These are phyloP conservation scores for Sphaerodactylus townsendi DNA, from an alignment of 2,113 vertebrate genomes.

Conservation along the genomic window DNA sequence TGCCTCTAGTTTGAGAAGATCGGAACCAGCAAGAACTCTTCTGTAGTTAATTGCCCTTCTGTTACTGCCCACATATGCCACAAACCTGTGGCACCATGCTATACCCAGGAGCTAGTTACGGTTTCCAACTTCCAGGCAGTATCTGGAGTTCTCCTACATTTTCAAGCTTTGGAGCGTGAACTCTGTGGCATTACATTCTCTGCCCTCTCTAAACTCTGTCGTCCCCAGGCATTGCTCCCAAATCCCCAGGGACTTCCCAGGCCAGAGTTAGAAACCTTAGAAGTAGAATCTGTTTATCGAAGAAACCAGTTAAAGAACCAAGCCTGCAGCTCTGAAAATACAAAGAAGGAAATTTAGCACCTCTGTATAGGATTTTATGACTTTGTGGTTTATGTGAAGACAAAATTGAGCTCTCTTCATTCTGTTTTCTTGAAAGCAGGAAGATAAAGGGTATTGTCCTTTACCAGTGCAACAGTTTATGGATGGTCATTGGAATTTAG, in stretches of 20 bases:
- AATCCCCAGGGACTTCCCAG: no score
- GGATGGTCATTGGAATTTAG: background rate
- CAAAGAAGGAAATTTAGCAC: background rate
- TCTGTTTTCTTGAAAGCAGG: background rate
- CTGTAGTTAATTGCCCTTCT: background rate
- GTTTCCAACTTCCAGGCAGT: no score
- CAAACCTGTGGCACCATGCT: background rate
- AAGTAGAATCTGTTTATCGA: background rate
- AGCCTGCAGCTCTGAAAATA: background rate
- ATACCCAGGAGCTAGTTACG: background rate
- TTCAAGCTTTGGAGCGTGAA: no score
- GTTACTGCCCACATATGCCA: background rate
- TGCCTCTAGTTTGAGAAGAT: background rate
- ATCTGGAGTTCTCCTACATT: no score
- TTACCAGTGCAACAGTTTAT: background rate
- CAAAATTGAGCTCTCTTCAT: background rate
- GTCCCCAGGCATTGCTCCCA: no score
- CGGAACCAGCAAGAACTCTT: background rate
- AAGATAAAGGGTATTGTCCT: background rate
- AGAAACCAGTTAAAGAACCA: background rate
- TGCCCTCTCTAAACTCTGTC: no score
- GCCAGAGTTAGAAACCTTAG: no score
- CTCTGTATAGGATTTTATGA: background rate
- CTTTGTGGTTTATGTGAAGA: background rate
- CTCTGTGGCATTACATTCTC: no score